A percentile compares a stretch with the other conserved stretches of the same genome.
Evolutionary conservation across 2,797 vertebrate genomes (phyloP).

Genomic region (Pseudochaenichthys georgianus): DNA sequence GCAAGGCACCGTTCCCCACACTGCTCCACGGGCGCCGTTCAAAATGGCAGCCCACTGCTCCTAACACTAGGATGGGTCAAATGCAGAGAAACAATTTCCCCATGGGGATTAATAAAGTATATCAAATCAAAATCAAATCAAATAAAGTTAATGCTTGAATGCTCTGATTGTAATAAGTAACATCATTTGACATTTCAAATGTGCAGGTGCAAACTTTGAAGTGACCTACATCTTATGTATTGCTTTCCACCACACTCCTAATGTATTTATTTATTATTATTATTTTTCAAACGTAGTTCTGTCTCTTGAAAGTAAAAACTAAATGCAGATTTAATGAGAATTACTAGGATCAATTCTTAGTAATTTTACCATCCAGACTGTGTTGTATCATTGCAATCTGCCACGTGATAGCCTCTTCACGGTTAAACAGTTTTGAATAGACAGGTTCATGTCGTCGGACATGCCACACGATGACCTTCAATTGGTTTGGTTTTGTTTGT

Average conservation of each 20-base stretch:
- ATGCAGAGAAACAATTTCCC: too few species aligned
- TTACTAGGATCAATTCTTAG: neutral
- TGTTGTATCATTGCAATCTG: constrained; percentile 3
- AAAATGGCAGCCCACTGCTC: too few species aligned
- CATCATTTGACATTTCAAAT: constrained; percentile 7
- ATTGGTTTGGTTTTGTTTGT: constrained; percentile 1
- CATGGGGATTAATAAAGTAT: too few species aligned
- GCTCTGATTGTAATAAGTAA: constrained; percentile 10
- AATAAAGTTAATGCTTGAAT: constrained; percentile 9
- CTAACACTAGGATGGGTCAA: too few species aligned
- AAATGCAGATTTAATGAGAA: neutral
- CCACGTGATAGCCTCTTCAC: constrained; percentile 6
- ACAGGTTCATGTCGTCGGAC: constrained; percentile 11
- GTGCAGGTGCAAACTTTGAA: neutral
- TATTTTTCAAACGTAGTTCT: neutral
- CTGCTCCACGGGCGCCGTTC: too few species aligned
- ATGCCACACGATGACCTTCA: constrained; percentile 23
- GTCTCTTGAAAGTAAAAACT: neutral
- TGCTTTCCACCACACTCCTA: neutral
- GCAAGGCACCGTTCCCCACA: too few species aligned
- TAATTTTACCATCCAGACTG: neutral
- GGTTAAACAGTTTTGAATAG: constrained; percentile 19
- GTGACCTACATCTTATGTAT: constrained; percentile 1
- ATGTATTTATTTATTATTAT: neutral
- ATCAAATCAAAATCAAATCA: too few species aligned